These are phyloP conservation scores for Echiichthys vipera DNA, from an alignment of 2,797 vertebrate genomes.

Conservation along the genomic window DNA sequence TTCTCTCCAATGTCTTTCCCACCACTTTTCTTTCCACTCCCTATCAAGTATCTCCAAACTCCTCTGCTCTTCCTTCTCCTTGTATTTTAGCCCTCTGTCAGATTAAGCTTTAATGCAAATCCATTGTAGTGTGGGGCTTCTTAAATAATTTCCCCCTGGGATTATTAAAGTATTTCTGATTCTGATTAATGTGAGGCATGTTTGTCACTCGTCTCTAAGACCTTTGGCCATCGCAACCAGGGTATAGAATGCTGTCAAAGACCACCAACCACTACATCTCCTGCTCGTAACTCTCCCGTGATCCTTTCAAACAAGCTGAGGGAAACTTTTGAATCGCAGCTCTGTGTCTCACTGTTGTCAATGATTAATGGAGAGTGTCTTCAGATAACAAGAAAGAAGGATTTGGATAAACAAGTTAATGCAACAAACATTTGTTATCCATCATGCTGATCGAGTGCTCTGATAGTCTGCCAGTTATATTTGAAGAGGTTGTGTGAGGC, in stretches of 20 bases:
- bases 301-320: conserved; percentile 1
- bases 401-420: conserved; percentile 55
- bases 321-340: conserved; percentile 10
- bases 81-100: not conserved
- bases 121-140: not conserved
- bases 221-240: conserved; percentile 3
- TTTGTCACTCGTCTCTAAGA: conserved; percentile 1
- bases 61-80: conserved; percentile 11
- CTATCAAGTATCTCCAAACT: conserved; percentile 32
- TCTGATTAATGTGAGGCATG: conserved; percentile 12
- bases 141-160: no score
- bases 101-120: conserved; percentile 40
- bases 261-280: conserved; percentile 7
- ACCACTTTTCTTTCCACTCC: conserved; percentile 7
- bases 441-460: conserved; percentile 46
- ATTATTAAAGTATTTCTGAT: no score
- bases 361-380: conserved; percentile 27
- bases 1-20: not conserved
- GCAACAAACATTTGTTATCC: conserved; percentile 65
- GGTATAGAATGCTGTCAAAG: not conserved
- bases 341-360: not conserved
- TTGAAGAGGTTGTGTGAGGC: conserved; percentile 41
- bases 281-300: not conserved
- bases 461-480: conserved; percentile 60
- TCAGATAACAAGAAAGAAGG: conserved; percentile 36